Conservation (phyloP, 2,113 vertebrate species). For the Archilochus colubris region DNA sequence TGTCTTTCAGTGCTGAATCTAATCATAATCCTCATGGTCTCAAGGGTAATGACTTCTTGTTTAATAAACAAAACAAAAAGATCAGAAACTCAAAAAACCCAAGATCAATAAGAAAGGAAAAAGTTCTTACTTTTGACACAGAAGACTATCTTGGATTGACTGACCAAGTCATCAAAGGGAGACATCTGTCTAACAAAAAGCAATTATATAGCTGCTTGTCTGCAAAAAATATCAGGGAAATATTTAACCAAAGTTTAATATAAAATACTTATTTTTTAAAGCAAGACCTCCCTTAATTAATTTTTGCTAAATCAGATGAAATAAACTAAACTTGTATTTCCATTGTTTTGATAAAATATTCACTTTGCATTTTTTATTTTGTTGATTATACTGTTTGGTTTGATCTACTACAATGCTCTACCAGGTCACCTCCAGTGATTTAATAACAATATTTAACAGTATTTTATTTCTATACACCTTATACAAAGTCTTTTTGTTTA, state of each 20-base stretch:
- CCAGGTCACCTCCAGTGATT: neutral
- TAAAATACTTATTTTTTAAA: neutral
- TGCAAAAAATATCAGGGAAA: neutral
- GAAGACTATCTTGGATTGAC: neutral
- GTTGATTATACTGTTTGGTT: neutral
- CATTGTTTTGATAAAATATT: neutral
- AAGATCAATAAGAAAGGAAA: neutral
- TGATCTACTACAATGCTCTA: neutral
- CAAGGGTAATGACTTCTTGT: neutral
- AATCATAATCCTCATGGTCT: neutral
- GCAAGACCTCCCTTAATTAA: neutral
- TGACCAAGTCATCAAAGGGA: neutral
- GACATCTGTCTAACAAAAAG: neutral
- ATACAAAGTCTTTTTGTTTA: neutral
- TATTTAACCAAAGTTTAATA: neutral
- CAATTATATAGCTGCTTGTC: neutral
- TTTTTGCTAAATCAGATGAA: neutral
- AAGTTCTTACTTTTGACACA: rapidly evolving
- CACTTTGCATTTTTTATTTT: neutral
- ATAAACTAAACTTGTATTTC: neutral
- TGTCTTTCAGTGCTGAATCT: neutral
- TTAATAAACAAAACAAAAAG: neutral
- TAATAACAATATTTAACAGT: neutral
- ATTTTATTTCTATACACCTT: neutral
- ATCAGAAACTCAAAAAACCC: neutral